Conservation (phyloP, 2,888 invertebrate species). For the Abrostola triplasia region DNA sequence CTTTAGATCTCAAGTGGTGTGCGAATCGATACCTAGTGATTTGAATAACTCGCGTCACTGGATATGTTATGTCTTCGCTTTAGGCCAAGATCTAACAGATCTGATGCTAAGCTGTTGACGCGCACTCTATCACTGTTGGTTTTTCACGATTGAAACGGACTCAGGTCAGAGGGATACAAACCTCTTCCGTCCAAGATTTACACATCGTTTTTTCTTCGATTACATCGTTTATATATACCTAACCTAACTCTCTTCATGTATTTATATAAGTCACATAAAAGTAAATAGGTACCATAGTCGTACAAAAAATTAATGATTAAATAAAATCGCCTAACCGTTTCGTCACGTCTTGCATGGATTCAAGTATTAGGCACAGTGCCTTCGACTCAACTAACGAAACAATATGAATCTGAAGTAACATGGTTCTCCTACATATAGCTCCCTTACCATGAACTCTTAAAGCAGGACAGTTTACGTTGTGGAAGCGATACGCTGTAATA, state of each 20-base stretch:
- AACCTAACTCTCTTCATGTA: no score
- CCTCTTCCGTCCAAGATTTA: no score
- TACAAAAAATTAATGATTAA: background rate
- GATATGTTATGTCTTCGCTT: constrained; percentile 17
- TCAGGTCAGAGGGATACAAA: no score
- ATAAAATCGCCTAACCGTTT: background rate
- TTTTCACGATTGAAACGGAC: background rate
- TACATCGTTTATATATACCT: background rate
- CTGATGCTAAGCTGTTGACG: constrained; percentile 14
- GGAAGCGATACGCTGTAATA: no score
- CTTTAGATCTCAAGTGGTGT: constrained; percentile 55
- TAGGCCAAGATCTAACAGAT: constrained; percentile 15
- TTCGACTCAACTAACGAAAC: background rate
- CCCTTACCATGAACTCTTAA: no score
- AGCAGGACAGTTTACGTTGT: no score
- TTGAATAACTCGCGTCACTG: constrained; percentile 37
- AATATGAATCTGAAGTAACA: no score
- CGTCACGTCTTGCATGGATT: background rate
- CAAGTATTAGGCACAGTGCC: background rate
- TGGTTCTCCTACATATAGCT: no score
- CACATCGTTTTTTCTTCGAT: no score
- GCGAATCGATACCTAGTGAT: constrained; percentile 56
- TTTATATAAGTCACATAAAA: no score
- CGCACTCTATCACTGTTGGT: constrained; percentile 2
- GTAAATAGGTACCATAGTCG: background rate